Percentiles rank a stretch among this genome's conserved stretches.
Conservation (phyloP, 2,113 vertebrate genomes). For the Urocitellus parryii region DNA sequence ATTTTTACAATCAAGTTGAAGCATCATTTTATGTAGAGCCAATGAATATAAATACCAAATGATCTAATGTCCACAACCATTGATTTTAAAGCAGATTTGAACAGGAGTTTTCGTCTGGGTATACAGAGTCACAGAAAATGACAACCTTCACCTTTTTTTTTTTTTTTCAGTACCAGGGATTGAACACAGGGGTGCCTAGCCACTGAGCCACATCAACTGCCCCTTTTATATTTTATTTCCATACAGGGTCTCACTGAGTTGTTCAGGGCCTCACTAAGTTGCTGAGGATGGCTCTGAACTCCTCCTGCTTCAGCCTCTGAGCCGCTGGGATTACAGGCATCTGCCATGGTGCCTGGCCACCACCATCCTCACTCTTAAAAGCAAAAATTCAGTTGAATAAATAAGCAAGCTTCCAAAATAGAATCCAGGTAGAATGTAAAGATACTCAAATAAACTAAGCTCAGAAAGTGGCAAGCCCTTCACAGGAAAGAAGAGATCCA, state of each 20-base stretch:
- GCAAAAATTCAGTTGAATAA: background rate
- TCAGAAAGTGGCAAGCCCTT: background rate
- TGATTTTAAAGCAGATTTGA: background rate
- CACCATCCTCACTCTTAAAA: background rate
- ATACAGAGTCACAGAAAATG: background rate
- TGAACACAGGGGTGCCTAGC: too few relatives aligned
- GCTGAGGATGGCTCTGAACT: too few relatives aligned
- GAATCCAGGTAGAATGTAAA: background rate
- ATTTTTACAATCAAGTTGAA: slow-evolving; percentile 36
- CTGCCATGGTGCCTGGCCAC: too few relatives aligned
- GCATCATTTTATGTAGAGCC: background rate
- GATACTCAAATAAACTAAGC: background rate
- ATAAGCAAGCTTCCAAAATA: background rate
- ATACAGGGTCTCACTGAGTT: too few relatives aligned
- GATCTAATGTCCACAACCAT: background rate
- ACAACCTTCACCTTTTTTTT: background rate
- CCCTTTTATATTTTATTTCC: too few relatives aligned
- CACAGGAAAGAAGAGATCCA: background rate
- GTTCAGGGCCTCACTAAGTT: too few relatives aligned
- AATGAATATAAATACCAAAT: background rate
- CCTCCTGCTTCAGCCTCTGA: too few relatives aligned
- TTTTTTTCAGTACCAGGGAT: too few relatives aligned
- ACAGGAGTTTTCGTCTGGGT: background rate
- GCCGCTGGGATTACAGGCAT: too few relatives aligned
- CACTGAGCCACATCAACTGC: too few relatives aligned